phyloP scores from a whole-genome alignment of 2,888 invertebrate species.

The Antheraea yamamai region DNA sequence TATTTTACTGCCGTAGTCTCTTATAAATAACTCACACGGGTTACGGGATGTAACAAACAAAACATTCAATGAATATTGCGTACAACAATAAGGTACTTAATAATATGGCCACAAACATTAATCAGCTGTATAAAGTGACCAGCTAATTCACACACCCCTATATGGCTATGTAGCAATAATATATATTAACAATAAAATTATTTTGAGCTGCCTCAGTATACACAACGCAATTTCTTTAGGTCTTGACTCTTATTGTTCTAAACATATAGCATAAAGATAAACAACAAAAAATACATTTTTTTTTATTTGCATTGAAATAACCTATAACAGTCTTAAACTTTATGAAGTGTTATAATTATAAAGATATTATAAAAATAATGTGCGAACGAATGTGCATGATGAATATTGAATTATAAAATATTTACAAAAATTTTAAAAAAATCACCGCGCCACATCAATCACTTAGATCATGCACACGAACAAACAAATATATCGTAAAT shows the following conservation, averaged over 20 bases:
- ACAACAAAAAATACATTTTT: conserved; percentile 26
- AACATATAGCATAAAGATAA: not conserved
- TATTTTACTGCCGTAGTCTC: not conserved
- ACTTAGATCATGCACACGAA: conserved; percentile 26
- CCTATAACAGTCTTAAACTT: conserved; percentile 65
- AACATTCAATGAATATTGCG: conserved; percentile 13
- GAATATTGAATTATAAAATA: conserved; percentile 53
- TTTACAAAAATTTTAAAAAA: conserved; percentile 37
- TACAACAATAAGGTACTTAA: conserved; percentile 43
- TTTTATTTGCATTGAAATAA: conserved; percentile 60
- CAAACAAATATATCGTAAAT: conserved; percentile 27
- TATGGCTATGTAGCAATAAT: not conserved
- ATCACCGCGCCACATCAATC: conserved; percentile 40
- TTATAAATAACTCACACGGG: conserved; percentile 16
- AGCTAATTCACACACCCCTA: not conserved
- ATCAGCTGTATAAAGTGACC: not conserved
- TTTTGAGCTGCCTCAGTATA: conserved; percentile 46
- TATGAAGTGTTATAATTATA: conserved; percentile 48
- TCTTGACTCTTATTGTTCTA: conserved; percentile 13
- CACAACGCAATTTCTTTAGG: conserved; percentile 32
- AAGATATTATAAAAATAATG: conserved; percentile 43
- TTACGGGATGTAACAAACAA: not conserved
- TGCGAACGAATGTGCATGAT: conserved; percentile 48
- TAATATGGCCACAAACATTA: conserved; percentile 41
- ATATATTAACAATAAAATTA: conserved; percentile 28